Evolutionary conservation across 2,797 vertebrate genomes (phyloP), one percentile per base, ranked within the genome.

Genomic region (Chiloscyllium punctatum): DNA sequence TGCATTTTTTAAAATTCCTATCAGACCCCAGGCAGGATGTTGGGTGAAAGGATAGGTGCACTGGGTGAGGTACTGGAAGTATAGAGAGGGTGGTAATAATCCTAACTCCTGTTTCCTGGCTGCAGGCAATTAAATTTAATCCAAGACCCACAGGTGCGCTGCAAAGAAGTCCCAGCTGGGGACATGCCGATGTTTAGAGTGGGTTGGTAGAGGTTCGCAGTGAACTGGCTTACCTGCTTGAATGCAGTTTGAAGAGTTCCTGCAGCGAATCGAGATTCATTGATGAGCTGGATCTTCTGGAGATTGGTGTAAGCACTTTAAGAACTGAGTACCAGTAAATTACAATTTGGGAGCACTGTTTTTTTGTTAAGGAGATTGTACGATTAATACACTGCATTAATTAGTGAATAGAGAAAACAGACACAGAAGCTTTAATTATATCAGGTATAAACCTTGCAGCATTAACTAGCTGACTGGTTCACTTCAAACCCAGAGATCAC

Each of bases 151-250:
- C 84, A 48, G n/a, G 4, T n/a, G 77, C 4, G 62, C 1, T 0
- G 51, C 42, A 18, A 96, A 96, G 25, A 90, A 53, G 9, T 96
- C 96, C 77, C 15, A 4, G 42, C n/a, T 95, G 51, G 96, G 96
- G 53, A 95, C 95, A 0, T 96, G 95, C 6, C 30, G 96, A 30
- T 96, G 94, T 90, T 95, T 96, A 27, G 96, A 27, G 96, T 0
- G 62, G 96, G 66, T 88, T 23, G 5, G 5, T 57, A 0, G 95
- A 95, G 95, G 74, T 53, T 48, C n/a, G 96, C 53, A 18, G 96
- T 74, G 96, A 96, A 0, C 0, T 90, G 18, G 57, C 90, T 33
- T 33, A 96, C 69, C 90, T 96, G 30, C 13, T 77, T 77, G 27
- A 77, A 30, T 13, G 48, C 51, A 79, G 30, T 92, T 95, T 84